Base-by-base conservation (phyloP, 2,113 vertebrate genomes). In the Terrapene triunguis region DNA sequence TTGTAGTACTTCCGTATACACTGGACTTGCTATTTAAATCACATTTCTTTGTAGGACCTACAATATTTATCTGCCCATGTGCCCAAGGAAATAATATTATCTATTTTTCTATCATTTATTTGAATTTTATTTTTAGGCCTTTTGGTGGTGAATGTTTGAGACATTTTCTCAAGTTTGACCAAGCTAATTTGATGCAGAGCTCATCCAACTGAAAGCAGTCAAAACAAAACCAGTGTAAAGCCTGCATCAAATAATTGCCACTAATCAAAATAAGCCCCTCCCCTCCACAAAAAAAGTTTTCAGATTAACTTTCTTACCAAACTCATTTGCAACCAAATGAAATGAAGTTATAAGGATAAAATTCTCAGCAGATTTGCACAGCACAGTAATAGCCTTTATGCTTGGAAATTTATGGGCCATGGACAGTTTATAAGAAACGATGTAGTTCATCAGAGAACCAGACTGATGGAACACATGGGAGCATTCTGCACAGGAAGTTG, bases 361-460 rank as follows among this genome's bases (percentile, higher is more conserved):
- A 97, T 98, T 98, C 98, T 98, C 98, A 97, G 98, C 97, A 98
- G 99, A 98, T 98, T 98, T 96, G 96, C 98, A 96, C 97, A 98
- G 98, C 98, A 98, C 98, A 98, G 98, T 98, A 98, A 99, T 99
- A 98, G 98, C 98, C 98, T 99, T 98, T 98, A 98, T 98, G 98
- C 98, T 97, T 98, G 98, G 98, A 99, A 98, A 99, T 99, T 99
- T 99, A 99, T 99, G 99, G 98, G 98, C 98, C 99, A 99, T 99
- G 99, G 99, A 99, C 98, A 99, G 99, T 99, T 99, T 99, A 99
- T 99, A 99, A 99, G 99, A 98, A 99, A 99, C 98, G 98, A 98
- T 98, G 99, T 98, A 99, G 99, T 99, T 99, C 98, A 99, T 99
- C 99, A 99, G 98, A 98, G 98, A 97, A 97, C 98, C 98, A 98